Conservation (phyloP, 2,888 invertebrate species). For the Erannis defoliaria region DNA sequence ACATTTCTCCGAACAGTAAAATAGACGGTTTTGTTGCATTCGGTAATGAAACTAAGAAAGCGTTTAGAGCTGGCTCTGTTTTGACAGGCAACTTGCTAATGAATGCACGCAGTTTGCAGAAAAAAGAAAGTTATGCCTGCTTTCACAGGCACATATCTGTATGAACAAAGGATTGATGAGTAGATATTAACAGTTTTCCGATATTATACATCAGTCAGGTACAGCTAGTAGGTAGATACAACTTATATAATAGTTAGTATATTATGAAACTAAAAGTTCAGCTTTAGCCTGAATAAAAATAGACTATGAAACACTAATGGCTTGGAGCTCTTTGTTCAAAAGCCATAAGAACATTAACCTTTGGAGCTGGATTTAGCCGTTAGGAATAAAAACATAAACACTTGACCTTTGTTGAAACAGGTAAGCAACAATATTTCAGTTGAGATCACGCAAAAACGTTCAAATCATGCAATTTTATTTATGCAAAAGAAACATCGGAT, state of each 20-base stretch:
- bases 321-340: conserved; percentile 11
- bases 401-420: conserved; percentile 54
- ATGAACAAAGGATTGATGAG: conserved; percentile 48
- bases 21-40: conserved; percentile 36
- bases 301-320: conserved; percentile 6
- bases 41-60: conserved; percentile 46
- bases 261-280: not conserved
- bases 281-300: not conserved
- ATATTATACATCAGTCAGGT: conserved; percentile 28
- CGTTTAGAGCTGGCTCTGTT: conserved; percentile 46
- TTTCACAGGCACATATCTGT: conserved; percentile 63
- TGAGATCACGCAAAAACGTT: conserved; percentile 23
- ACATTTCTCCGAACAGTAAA: conserved; percentile 40
- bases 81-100: conserved; percentile 56
- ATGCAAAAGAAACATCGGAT: conserved; percentile 15
- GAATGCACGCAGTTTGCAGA: conserved; percentile 62
- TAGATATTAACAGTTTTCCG: conserved; percentile 48
- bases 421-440: conserved; percentile 44
- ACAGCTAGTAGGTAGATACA: not conserved
- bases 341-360: conserved; percentile 37
- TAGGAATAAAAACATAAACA: conserved; percentile 49
- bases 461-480: conserved; percentile 12
- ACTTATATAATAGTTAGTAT: too few relatives aligned
- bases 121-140: conserved; percentile 66
- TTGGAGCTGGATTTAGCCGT: conserved; percentile 46